phyloP scores from a whole-genome alignment of 92 coral and sea anemone species.

The Pocillopora meandrina region DNA sequence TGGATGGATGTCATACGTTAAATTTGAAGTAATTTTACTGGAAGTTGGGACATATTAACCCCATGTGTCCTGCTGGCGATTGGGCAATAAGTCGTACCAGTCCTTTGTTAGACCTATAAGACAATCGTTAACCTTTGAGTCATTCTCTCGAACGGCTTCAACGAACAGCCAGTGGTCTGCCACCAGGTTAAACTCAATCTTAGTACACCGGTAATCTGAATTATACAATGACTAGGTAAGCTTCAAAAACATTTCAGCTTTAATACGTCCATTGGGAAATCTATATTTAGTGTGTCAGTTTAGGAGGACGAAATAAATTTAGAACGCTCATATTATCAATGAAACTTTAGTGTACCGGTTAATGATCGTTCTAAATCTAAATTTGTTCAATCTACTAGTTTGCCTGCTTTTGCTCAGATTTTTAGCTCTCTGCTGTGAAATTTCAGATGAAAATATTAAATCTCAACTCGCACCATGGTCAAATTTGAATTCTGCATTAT shows the following conservation, averaged over 20 bases:
- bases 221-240: constrained; percentile 35
- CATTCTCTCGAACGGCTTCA: neutral
- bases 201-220: neutral
- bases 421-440: no score
- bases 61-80: constrained; percentile 21
- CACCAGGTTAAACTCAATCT: no score
- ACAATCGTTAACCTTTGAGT: neutral
- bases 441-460: no score
- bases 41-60: constrained; percentile 16
- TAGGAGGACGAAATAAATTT: no score
- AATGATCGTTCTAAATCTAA: no score
- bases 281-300: neutral
- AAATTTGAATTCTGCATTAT: no score
- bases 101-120: constrained; percentile 15
- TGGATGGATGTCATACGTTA: neutral
- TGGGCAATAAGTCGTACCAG: constrained; percentile 41
- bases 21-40: constrained; percentile 33
- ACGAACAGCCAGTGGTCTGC: neutral
- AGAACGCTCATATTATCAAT: no score
- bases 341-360: no score
- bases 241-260: neutral
- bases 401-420: no score
- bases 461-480: no score
- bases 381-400: no score
- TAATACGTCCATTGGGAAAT: neutral